Base-by-base conservation (phyloP, 2,797 vertebrate species). In the Decapterus maruadsi region DNA sequence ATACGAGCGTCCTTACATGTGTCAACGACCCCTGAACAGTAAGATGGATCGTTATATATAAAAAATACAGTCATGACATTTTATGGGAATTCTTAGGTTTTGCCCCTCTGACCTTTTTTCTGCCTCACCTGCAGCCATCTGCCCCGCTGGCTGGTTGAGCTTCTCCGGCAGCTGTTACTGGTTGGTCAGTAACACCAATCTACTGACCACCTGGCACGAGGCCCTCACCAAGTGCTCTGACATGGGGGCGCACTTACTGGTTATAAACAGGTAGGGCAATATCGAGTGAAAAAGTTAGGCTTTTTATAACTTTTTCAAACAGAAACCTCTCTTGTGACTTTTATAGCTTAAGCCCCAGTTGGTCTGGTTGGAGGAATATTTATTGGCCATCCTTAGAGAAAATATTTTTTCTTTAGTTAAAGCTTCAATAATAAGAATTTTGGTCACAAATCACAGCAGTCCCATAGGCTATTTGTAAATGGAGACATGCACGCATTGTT, bases 21-120 rank as follows among this genome's bases (percentile, higher is more conserved):
- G 95, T 74, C 94, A 96, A 89, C 90, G 92, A 16, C 86, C 85
- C 1, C 75, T 96, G 64, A 96, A 93, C 83, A 96, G 95, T 96
- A 89, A 93, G 94, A 6, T 6, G 20, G 38, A 22, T 55, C 40
- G 2, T 13, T 2, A 36, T 20, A 36, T 29, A 6, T 20, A 13
- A n/a, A 1, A 19, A 13, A 31, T 14, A 1, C 17, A 14, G 13
- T 55, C 43, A 17, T n/a, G n/a, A n/a, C 26, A 26, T 26, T 26
- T 26, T 26, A 26, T 73, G 64, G 72, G 11, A 6, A 19, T 29
- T 34, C 1, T 65, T 48, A 68, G 16, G 22, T 43, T 61, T 22
- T 40, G 12, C 17, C 4, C 6, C 31, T 7, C 13, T 7, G 29
- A 11, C 14, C 8, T 22, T 54, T n/a, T n/a, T 53, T 22, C 34